Percentiles rank a stretch among this genome's conserved stretches.
Evolutionary conservation across 2,113 vertebrate genomes (phyloP).

Genomic region (Anseranas semipalmata): DNA sequence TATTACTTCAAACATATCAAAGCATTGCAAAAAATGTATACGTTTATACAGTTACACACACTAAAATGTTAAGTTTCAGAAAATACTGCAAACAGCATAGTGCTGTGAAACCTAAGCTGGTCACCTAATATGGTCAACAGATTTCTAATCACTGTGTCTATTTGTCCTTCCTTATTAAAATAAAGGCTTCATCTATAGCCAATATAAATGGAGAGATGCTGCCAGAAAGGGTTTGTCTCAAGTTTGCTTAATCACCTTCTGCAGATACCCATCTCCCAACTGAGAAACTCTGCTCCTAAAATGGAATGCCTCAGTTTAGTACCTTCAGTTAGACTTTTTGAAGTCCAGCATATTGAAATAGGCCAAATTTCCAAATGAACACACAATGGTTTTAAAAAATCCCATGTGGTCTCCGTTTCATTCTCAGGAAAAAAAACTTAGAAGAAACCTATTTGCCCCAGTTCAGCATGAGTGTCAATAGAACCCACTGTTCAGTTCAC

Average conservation of each 20-base stretch:
- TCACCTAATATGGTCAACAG: rapidly evolving
- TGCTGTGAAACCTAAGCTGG: not conserved
- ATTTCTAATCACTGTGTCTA: not conserved
- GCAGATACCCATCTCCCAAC: not conserved
- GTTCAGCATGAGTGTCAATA: rapidly evolving
- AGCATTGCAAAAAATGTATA: not conserved
- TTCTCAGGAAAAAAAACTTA: not conserved
- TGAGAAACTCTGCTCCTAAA: not conserved
- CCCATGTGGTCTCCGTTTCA: not conserved
- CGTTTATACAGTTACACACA: not conserved
- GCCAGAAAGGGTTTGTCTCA: not conserved
- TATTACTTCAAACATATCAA: not conserved
- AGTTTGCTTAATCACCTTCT: not conserved
- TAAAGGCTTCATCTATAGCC: not conserved
- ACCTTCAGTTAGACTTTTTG: not conserved
- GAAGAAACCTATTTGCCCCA: not conserved
- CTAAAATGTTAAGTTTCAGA: not conserved
- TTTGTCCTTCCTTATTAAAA: not conserved
- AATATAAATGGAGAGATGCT: not conserved
- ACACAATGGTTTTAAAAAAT: not conserved
- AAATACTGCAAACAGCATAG: not conserved
- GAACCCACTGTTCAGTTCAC: not conserved
- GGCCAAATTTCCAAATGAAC: not conserved
- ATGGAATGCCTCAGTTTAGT: not conserved
- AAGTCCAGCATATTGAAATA: not conserved